Percentiles rank a stretch among this genome's conserved stretches.
These are phyloP conservation scores for Platyrinchus mystaceus DNA, from an alignment of 2,797 vertebrate genomes.

Conservation along the genomic window DNA sequence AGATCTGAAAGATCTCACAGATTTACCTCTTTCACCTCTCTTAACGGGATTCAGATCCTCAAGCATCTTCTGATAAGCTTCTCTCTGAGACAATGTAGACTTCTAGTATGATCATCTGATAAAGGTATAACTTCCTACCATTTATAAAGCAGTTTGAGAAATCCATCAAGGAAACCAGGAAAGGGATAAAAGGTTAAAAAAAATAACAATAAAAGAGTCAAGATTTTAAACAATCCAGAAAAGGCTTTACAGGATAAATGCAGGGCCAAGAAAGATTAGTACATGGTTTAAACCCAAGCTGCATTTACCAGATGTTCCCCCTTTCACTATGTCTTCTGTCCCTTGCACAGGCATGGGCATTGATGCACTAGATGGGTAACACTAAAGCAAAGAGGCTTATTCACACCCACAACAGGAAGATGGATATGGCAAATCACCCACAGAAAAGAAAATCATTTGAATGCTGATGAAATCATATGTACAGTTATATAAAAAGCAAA, in stretches of 20 bases:
- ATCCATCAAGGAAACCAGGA: neutral
- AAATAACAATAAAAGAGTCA: neutral
- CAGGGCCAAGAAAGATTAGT: neutral
- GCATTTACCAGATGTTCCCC: neutral
- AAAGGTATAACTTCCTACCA: neutral
- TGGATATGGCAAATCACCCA: neutral
- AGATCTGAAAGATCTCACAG: neutral
- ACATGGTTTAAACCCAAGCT: neutral
- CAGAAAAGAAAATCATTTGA: neutral
- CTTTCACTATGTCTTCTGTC: neutral
- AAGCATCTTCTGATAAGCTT: neutral
- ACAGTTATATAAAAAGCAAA: neutral
- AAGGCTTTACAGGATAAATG: neutral
- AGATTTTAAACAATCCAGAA: neutral
- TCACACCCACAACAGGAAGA: slow-evolving; percentile 16
- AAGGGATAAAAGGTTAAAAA: neutral
- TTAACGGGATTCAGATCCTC: neutral
- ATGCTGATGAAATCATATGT: neutral
- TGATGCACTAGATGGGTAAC: neutral
- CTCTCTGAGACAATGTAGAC: neutral
- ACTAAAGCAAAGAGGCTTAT: neutral
- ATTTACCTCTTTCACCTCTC: neutral
- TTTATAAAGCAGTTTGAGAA: neutral
- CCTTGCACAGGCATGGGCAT: neutral
- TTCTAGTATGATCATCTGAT: neutral